Conservation (phyloP, 2,888 invertebrate genomes). For the Drosophila suboccidentalis region DNA sequence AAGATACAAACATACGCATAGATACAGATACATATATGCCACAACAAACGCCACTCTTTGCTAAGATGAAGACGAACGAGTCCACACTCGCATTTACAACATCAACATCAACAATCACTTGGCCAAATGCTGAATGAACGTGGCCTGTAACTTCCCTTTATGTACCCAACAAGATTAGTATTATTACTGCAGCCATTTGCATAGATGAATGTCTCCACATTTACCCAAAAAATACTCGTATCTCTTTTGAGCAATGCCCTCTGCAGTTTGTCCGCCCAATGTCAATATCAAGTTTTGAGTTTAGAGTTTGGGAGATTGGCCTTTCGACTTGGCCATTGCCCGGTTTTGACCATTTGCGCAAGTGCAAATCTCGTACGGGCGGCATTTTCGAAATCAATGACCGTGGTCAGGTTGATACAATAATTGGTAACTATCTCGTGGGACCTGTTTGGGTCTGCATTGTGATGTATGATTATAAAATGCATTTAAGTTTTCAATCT, state of each 20-base stretch:
- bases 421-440: slow-evolving; percentile 57
- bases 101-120: slow-evolving; percentile 53
- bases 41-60: slow-evolving; percentile 7
- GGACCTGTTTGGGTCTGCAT: slow-evolving; percentile 53
- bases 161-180: slow-evolving; percentile 45
- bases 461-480: slow-evolving; percentile 47
- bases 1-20: slow-evolving; percentile 9
- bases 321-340: slow-evolving; percentile 28
- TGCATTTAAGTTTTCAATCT: slow-evolving; percentile 38
- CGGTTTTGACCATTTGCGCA: slow-evolving; percentile 69
- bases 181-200: slow-evolving; percentile 43
- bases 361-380: slow-evolving; percentile 61
- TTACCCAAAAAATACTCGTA: slow-evolving; percentile 47
- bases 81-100: slow-evolving; percentile 46
- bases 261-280: slow-evolving; percentile 52
- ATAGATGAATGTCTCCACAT: slow-evolving; percentile 48
- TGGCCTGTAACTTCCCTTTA: slow-evolving; percentile 39
- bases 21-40: slow-evolving; percentile 17
- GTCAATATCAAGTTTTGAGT: slow-evolving; percentile 47
- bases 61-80: slow-evolving; percentile 51
- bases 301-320: slow-evolving; percentile 28
- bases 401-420: slow-evolving; percentile 78
- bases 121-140: slow-evolving; percentile 53
- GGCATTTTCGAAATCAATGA: slow-evolving; percentile 82
- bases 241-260: slow-evolving; percentile 45